A percentile compares a stretch with the other conserved stretches of the same genome.
Evolutionary conservation across 2,888 invertebrate species (phyloP).

Genomic region (Euspilapteryx auroguttella): DNA sequence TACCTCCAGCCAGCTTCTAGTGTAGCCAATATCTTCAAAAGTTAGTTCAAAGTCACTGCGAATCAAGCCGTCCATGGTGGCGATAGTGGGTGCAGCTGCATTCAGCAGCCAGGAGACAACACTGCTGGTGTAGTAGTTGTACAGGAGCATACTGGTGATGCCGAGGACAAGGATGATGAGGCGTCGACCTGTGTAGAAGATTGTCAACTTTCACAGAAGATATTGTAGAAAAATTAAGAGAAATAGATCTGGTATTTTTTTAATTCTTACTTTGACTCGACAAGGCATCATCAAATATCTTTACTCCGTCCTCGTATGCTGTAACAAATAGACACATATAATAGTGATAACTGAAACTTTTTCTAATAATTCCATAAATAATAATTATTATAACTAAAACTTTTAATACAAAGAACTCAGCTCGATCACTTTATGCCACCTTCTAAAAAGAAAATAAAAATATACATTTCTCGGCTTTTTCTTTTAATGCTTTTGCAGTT

Average conservation of each 20-base stretch:
- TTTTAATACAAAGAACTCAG: too few species aligned
- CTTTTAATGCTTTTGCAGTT: too few species aligned
- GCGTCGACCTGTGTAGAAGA: slow-evolving; percentile 38
- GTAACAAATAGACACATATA: slow-evolving; percentile 5
- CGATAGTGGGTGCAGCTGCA: slow-evolving; percentile 41
- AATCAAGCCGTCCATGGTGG: slow-evolving; percentile 44
- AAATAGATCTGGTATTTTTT: too few species aligned
- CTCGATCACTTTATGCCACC: too few species aligned
- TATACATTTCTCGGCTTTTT: too few species aligned
- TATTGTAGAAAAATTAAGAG: too few species aligned
- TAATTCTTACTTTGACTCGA: slow-evolving; percentile 37
- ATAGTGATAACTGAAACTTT: too few species aligned
- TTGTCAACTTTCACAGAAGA: too few species aligned
- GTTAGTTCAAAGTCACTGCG: slow-evolving; percentile 48
- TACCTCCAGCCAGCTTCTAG: slow-evolving; percentile 43
- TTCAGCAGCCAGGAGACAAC: slow-evolving; percentile 62
- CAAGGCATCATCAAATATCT: slow-evolving; percentile 16
- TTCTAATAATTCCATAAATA: too few species aligned
- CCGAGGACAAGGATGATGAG: slow-evolving; percentile 30
- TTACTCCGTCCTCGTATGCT: slow-evolving; percentile 39
- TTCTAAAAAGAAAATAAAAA: too few species aligned
- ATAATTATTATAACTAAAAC: too few species aligned
- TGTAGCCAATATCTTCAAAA: slow-evolving; percentile 54
- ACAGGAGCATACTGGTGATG: slow-evolving; percentile 44
- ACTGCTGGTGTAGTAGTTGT: slow-evolving; percentile 64